phyloP scores from a whole-genome alignment of 2,888 invertebrate genomes.

The Oxyteleia sp. region DNA sequence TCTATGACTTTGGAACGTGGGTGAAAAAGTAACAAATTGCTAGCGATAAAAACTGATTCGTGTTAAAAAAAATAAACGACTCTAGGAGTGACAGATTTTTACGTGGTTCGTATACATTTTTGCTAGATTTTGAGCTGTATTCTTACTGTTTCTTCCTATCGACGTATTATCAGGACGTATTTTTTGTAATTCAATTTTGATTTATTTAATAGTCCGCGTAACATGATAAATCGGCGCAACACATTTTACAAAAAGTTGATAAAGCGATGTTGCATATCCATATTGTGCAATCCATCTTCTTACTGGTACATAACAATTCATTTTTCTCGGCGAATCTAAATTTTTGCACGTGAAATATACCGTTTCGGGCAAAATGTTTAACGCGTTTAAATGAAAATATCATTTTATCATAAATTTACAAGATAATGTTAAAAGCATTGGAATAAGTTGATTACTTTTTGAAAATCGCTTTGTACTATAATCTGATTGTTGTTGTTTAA shows the following conservation, averaged over 20 bases:
- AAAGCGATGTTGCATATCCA: slow-evolving; percentile 64
- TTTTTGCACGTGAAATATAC: slow-evolving; percentile 36
- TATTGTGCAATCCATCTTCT: slow-evolving; percentile 64
- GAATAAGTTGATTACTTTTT: too few species aligned
- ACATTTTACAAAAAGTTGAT: slow-evolving; percentile 62
- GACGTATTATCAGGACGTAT: slow-evolving; percentile 19
- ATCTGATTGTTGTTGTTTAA: too few species aligned
- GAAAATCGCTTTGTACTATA: too few species aligned
- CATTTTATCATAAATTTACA: not conserved
- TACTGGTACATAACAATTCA: slow-evolving; percentile 59
- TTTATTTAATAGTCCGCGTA: slow-evolving; percentile 61
- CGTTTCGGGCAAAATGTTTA: slow-evolving; percentile 4
- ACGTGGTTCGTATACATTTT: not conserved
- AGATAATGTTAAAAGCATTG: too few species aligned
- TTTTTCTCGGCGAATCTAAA: slow-evolving; percentile 48
- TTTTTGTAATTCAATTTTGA: slow-evolving; percentile 53
- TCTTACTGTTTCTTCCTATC: slow-evolving; percentile 4
- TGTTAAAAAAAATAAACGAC: slow-evolving; percentile 42
- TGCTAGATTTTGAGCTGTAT: not conserved
- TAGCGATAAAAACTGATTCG: slow-evolving; percentile 39
- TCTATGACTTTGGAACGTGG: slow-evolving; percentile 13
- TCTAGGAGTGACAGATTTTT: slow-evolving; percentile 13
- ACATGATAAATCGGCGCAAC: slow-evolving; percentile 58
- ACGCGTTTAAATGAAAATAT: not conserved
- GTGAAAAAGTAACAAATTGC: slow-evolving; percentile 42